phyloP scores from a whole-genome alignment of 2,113 vertebrate species.

The Vulpes lagopus region DNA sequence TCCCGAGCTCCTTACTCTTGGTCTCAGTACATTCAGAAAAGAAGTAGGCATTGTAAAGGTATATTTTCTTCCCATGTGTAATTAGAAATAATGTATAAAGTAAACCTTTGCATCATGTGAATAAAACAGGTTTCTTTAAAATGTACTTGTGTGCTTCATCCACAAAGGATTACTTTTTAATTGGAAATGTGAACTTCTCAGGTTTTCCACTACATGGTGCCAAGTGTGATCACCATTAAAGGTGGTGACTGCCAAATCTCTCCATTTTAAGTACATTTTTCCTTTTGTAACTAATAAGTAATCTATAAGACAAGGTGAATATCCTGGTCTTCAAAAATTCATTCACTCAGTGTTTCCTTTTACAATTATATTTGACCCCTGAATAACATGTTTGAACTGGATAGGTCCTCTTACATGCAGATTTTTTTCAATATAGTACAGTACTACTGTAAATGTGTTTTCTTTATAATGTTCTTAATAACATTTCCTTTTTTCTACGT shows the following conservation, averaged over 20 bases:
- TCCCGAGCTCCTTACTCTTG: not conserved
- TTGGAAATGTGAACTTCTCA: not conserved
- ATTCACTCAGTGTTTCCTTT: not conserved
- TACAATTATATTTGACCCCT: not conserved
- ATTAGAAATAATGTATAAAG: slow-evolving; percentile 9
- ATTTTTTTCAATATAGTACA: not conserved
- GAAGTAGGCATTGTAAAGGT: not conserved
- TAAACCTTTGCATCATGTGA: not conserved
- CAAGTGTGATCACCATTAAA: not conserved
- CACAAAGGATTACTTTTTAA: not conserved
- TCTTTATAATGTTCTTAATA: not conserved
- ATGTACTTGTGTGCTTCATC: not conserved
- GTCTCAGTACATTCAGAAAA: not conserved
- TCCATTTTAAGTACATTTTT: not conserved
- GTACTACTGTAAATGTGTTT: not conserved
- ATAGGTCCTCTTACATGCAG: not conserved
- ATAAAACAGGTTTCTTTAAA: slow-evolving; percentile 26
- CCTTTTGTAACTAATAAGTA: slow-evolving; percentile 10
- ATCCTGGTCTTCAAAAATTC: not conserved
- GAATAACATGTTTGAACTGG: not conserved
- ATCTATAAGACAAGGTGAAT: not conserved
- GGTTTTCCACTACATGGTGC: not conserved
- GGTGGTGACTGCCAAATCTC: not conserved
- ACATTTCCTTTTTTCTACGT: not conserved
- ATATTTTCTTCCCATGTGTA: not conserved